Conservation (phyloP, 2,888 invertebrate species). For the Aproaerema taeniolella region DNA sequence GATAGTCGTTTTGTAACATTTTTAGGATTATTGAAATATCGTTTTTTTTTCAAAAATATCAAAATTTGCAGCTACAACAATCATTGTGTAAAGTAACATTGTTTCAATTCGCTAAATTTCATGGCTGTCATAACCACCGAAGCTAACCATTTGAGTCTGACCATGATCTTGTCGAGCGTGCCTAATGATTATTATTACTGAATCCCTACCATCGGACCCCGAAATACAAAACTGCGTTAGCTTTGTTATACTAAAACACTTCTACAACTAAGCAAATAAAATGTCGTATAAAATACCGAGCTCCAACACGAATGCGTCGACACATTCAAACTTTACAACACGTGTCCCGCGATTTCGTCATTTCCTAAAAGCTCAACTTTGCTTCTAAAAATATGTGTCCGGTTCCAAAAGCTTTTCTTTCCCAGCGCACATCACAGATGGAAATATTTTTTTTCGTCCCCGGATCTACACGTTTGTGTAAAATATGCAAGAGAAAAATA, state of each 20-base stretch:
- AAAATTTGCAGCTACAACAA: no score
- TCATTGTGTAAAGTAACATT: no score
- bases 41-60: no score
- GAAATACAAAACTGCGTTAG: no score
- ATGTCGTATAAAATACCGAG: background rate
- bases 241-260: no score
- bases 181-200: background rate
- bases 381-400: constrained; percentile 1
- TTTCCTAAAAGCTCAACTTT: constrained; percentile 6
- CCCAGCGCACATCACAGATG: background rate
- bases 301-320: background rate
- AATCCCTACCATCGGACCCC: background rate
- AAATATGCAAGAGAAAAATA: no score
- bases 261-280: background rate
- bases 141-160: no score
- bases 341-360: background rate
- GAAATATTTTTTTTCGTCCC: background rate
- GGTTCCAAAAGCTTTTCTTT: constrained; percentile 5
- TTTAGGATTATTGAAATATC: no score
- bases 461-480: constrained; percentile 1
- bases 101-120: no score
- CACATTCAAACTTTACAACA: background rate
- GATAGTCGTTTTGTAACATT: no score
- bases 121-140: no score
- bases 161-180: no score